Conservation (phyloP, 2,113 vertebrate genomes). For the Trogon surrucura region DNA sequence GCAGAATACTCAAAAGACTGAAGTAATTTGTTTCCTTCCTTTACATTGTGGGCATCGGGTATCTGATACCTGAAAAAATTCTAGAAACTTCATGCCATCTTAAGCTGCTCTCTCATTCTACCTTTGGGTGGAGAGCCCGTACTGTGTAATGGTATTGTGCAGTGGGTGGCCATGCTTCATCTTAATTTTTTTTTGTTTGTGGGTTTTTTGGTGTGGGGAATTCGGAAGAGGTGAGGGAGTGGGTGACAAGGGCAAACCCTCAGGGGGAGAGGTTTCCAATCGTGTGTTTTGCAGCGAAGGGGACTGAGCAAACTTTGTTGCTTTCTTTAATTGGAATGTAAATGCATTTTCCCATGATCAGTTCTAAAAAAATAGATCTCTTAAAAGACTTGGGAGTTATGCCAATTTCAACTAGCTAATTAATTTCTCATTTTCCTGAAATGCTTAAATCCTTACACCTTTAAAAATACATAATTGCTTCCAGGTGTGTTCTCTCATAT, state of each 20-base stretch:
- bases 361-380: background rate
- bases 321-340: background rate
- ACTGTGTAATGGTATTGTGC: background rate
- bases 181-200: no score
- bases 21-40: background rate
- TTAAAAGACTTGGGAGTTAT: background rate
- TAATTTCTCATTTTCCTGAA: background rate
- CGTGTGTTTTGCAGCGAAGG: background rate
- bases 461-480: background rate
- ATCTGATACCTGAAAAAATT: background rate
- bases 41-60: background rate
- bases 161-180: background rate
- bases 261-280: fast-evolving
- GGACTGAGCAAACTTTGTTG: background rate
- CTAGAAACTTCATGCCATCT: background rate
- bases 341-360: background rate
- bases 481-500: background rate
- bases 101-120: background rate
- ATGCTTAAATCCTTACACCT: background rate
- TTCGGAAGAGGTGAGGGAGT: no score
- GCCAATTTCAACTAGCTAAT: background rate
- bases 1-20: background rate
- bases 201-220: background rate
- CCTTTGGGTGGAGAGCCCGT: background rate
- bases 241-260: background rate